Base-by-base conservation (phyloP, 1,140 invertebrate genomes). In the Aethina tumida region DNA sequence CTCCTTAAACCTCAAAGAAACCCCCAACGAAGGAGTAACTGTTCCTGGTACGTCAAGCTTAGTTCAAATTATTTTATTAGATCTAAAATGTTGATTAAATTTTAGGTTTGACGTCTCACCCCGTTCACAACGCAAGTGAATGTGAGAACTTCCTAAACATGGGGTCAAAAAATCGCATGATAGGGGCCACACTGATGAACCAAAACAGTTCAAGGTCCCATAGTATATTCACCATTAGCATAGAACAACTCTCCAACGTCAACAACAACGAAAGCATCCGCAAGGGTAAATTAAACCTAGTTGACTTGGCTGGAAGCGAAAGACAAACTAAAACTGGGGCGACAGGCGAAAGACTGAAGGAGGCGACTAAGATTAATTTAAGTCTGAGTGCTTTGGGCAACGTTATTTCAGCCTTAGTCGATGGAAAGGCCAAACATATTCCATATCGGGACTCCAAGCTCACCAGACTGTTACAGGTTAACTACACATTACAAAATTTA, bases 341-440 rank as follows among this genome's bases (percentile, higher is more conserved):
- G 1, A 77, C 77, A 2, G 87, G 91, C 0, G 86, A 93, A 43
- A 66, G 91, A 13, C 64, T 96, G 13, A 93, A 89, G 56, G 91
- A 96, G 68, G 91, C 91, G 0, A 93, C 87, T 0, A 94, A 93
- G 67, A 96, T 96, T 39, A 96, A 96, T 68, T 62, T 96, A n/a
- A 93, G 88, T 5, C 64, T 96, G 9, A 93, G 88, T 7, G 92
- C 91, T 1, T 63, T 96, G 24, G 92, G 91, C 9, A 96, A 96
- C 67, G 91, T 96, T 0, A 96, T 96, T 37, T 93, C 89, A 8
- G 89, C 91, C 0, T 62, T 96, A 21, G 91, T 94, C 0, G 87
- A 84, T 60, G 82, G 84, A 2, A 85, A 92, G 66, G 76, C 81
- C n/a, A 77, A 84, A 57, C 89, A 96, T 56, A 82, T 96, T 38